Percentiles rank a stretch among this genome's conserved stretches.
Conservation (phyloP, 2,113 vertebrate genomes). For the Notarius quadriscutis region DNA sequence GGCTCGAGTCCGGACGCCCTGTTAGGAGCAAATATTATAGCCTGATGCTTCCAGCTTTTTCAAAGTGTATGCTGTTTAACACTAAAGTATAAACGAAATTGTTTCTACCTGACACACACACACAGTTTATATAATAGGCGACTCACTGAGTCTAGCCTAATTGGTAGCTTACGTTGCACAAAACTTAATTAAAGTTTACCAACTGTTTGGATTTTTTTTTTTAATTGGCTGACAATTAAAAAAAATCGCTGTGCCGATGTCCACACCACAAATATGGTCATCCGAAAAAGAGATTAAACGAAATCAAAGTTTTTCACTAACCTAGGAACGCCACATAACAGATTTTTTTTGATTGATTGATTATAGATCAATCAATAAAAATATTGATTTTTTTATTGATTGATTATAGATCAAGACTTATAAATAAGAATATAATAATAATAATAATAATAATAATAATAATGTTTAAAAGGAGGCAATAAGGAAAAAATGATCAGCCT, state of each 20-base stretch:
- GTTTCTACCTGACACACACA: neutral
- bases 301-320: neutral
- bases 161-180: neutral
- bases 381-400: too few species aligned
- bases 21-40: neutral
- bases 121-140: neutral
- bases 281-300: neutral
- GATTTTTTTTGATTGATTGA: neutral
- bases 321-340: neutral
- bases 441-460: neutral
- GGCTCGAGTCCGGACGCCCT: too few species aligned
- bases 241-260: neutral
- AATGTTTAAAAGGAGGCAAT: neutral
- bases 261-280: neutral
- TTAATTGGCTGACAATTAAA: neutral
- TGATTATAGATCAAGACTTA: too few species aligned
- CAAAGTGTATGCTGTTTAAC: neutral
- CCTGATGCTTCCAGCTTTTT: too few species aligned
- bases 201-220: neutral
- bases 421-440: neutral
- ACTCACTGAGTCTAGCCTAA: neutral
- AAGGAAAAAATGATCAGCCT: neutral
- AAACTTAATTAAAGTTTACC: neutral
- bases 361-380: too few species aligned
- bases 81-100: neutral